Evolutionary conservation across 2,888 invertebrate genomes (phyloP).

Genomic region (Trachelus tabidus): DNA sequence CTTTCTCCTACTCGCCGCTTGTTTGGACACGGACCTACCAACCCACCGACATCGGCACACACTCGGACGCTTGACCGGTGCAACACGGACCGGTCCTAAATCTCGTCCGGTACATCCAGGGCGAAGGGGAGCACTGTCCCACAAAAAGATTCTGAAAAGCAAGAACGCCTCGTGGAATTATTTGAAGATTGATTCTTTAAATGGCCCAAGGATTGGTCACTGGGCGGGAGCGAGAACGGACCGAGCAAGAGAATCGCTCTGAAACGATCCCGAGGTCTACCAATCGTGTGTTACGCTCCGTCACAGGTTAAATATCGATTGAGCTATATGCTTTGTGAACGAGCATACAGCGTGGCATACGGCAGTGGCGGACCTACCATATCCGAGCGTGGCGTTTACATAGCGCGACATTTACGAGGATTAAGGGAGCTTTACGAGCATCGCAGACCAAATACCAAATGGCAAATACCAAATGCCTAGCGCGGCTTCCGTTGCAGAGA

Average conservation of each 20-base stretch:
- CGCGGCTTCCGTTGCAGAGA: neutral
- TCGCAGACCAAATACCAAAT: conserved; percentile 32
- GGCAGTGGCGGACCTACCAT: neutral
- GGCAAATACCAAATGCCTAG: neutral
- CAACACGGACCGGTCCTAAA: conserved; percentile 20
- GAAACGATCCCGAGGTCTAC: conserved; percentile 21
- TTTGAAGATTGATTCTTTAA: neutral
- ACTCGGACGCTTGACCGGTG: conserved; percentile 4
- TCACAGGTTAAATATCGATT: conserved; percentile 34
- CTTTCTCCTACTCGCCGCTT: neutral
- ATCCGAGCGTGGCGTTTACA: conserved; percentile 1
- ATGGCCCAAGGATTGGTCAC: conserved; percentile 29
- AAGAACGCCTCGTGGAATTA: neutral
- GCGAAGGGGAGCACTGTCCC: neutral
- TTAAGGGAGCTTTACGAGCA: conserved; percentile 26
- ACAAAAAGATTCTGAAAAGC: neutral
- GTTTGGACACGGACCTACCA: conserved; percentile 1
- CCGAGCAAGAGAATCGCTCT: neutral
- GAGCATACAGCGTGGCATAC: neutral
- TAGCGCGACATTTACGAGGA: neutral
- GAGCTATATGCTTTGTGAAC: conserved; percentile 21
- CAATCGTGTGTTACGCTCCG: conserved; percentile 18
- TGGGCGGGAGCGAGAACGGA: neutral
- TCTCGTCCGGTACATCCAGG: conserved; percentile 10
- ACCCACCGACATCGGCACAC: neutral